These are phyloP conservation scores for Mesorhabditis belari DNA, from an alignment of 2,888 invertebrate genomes.

Conservation along the genomic window DNA sequence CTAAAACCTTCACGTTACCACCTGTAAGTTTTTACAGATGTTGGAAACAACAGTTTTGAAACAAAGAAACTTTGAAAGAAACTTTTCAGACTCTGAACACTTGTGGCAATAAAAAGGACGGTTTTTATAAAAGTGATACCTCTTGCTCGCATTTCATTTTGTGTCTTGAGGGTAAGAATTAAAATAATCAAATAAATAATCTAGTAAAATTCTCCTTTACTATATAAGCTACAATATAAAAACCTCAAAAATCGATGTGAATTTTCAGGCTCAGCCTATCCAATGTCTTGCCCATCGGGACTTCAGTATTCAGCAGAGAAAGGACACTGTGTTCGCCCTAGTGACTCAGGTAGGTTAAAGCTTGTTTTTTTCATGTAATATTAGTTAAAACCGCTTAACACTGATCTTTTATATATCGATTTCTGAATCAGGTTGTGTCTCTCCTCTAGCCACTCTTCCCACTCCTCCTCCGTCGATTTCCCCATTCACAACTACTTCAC, in stretches of 20 bases:
- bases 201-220: too few relatives aligned
- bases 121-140: conserved; percentile 24
- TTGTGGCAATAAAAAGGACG: conserved; percentile 19
- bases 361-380: too few relatives aligned
- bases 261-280: conserved; percentile 23
- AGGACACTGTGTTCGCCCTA: conserved; percentile 28
- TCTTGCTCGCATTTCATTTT: conserved; percentile 35
- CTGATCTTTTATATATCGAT: neutral
- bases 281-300: conserved; percentile 34
- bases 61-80: too few relatives aligned
- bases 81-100: conserved; percentile 7
- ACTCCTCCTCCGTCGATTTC: conserved; percentile 12
- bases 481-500: conserved; percentile 8
- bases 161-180: conserved; percentile 31
- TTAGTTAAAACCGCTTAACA: too few relatives aligned
- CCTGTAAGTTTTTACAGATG: neutral
- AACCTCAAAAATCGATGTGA: too few relatives aligned
- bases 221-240: too few relatives aligned
- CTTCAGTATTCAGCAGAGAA: conserved; percentile 33
- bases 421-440: conserved; percentile 1
- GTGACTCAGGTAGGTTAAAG: conserved; percentile 16
- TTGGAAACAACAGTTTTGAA: too few relatives aligned
- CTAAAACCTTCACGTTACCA: neutral
- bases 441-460: conserved; percentile 7
- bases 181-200: neutral